Percentiles rank a stretch among this genome's conserved stretches.
Evolutionary conservation across 2,113 vertebrate genomes (phyloP).

Genomic region (Cephalophus harveyi): DNA sequence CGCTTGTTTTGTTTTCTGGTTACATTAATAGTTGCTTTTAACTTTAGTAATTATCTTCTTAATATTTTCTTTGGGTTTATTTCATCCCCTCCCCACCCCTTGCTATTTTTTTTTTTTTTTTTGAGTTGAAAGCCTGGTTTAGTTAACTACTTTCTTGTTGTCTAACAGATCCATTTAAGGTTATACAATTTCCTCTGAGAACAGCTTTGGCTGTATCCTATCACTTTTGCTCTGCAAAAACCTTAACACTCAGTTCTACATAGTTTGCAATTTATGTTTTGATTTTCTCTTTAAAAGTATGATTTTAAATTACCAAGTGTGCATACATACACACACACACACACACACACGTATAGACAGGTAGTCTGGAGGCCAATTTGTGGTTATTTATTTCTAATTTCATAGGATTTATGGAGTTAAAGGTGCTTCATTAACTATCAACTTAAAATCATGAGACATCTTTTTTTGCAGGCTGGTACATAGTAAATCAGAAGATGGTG

Average conservation of each 20-base stretch:
- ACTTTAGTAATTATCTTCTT: neutral
- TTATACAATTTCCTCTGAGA: slow-evolving; percentile 16
- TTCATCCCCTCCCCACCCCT: neutral
- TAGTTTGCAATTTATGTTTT: neutral
- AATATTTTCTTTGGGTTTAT: neutral
- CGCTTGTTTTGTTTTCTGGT: neutral
- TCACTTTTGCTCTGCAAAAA: neutral
- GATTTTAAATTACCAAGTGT: neutral
- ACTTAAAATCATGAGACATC: neutral
- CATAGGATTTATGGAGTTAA: neutral
- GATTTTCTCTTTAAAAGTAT: neutral
- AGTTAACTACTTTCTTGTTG: neutral
- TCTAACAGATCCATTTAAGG: neutral
- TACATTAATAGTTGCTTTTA: neutral
- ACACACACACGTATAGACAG: neutral
- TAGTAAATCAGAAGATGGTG: neutral
- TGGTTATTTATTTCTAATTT: neutral
- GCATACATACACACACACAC: neutral
- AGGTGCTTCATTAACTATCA: neutral
- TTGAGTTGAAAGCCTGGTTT: neutral
- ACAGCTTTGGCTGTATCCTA: neutral
- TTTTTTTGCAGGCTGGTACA: neutral
- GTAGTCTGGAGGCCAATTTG: neutral
- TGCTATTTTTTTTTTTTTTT: neutral
- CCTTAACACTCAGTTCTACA: neutral